Evolutionary conservation across 2,797 vertebrate species (phyloP).

Genomic region (Acanthurus lineatus): DNA sequence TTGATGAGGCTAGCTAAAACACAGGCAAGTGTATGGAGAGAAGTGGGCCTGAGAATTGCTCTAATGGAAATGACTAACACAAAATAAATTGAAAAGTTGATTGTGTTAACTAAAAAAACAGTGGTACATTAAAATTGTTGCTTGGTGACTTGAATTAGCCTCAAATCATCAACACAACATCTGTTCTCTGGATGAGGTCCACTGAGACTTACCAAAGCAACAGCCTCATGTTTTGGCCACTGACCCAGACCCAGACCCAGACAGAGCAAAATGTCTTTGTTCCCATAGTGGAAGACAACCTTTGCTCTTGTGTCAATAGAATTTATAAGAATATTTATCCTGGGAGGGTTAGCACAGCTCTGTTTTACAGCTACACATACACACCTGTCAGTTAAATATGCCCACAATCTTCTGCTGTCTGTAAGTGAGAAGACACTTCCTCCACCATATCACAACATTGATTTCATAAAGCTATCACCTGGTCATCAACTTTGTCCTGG

Average conservation of each 20-base stretch:
- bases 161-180: background rate
- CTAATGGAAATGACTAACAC: conserved; percentile 1
- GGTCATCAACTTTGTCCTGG: background rate
- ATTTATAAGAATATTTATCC: background rate
- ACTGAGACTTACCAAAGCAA: background rate
- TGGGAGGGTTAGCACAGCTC: background rate
- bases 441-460: background rate
- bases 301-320: background rate
- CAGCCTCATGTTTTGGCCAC: background rate
- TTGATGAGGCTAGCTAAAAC: conserved; percentile 45
- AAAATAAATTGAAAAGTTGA: background rate
- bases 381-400: background rate
- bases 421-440: background rate
- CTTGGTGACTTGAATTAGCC: no score
- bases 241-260: background rate
- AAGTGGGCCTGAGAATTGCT: conserved; percentile 12
- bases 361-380: background rate
- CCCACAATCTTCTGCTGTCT: background rate
- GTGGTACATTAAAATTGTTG: background rate
- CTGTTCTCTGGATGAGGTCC: background rate
- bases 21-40: conserved; percentile 1
- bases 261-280: background rate
- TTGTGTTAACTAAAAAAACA: background rate
- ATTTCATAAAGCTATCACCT: conserved; percentile 5
- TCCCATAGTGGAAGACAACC: background rate